phyloP scores from a whole-genome alignment of 2,888 invertebrate genomes.

The Cephus pulcher region DNA sequence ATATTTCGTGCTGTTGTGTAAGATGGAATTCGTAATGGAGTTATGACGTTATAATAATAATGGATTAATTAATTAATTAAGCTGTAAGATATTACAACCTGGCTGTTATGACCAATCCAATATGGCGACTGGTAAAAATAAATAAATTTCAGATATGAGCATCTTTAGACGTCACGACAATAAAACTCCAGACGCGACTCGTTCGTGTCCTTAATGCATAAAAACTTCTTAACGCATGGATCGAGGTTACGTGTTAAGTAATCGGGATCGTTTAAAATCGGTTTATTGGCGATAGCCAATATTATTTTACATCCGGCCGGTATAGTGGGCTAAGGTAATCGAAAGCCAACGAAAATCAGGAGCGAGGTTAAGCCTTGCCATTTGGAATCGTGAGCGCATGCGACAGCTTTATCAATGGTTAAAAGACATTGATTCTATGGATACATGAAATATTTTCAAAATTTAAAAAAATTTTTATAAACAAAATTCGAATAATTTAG shows the following conservation, averaged over 20 bases:
- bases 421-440: no score
- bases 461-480: not conserved
- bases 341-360: slow-evolving; percentile 33
- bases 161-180: not conserved
- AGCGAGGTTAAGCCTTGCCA: slow-evolving; percentile 26
- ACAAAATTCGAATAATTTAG: not conserved
- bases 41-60: not conserved
- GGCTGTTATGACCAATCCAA: not conserved
- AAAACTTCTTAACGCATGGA: not conserved
- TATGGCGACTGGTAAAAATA: not conserved
- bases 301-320: not conserved
- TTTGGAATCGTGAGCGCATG: not conserved
- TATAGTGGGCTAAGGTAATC: slow-evolving; percentile 18
- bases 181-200: not conserved
- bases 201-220: not conserved
- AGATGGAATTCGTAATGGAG: not conserved
- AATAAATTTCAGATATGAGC: not conserved
- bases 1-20: not conserved
- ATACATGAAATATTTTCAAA: not conserved
- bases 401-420: not conserved
- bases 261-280: not conserved
- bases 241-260: not conserved
- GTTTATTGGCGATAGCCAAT: not conserved
- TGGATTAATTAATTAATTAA: not conserved
- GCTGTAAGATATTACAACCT: not conserved